Conservation (phyloP, 2,113 vertebrate species). For the Corythoichthys haematopterus region DNA sequence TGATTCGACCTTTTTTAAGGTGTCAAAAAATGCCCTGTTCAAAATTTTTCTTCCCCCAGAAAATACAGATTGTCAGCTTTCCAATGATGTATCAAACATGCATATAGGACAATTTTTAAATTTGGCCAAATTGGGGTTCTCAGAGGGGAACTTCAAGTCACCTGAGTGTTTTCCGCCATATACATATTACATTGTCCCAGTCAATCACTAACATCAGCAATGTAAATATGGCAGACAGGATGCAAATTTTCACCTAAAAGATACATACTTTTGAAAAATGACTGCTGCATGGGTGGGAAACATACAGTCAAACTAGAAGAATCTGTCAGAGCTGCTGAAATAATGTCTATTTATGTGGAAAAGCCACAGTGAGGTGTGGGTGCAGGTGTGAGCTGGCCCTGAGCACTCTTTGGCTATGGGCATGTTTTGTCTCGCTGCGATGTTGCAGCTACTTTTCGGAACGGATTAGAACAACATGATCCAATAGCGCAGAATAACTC, state of each 20-base stretch:
- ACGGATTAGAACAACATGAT: conserved; percentile 59
- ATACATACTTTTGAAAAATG: neutral
- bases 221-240: neutral
- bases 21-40: no score
- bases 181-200: neutral
- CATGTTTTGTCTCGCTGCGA: conserved; percentile 55
- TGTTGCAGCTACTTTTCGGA: conserved; percentile 51
- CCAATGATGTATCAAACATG: no score
- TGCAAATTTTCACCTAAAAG: neutral
- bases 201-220: neutral
- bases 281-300: neutral
- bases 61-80: no score
- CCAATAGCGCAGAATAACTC: conserved; percentile 44
- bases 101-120: no score
- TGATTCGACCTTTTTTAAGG: no score
- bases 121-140: no score
- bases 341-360: neutral
- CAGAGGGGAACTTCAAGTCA: no score
- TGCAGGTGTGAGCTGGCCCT: conserved; percentile 48
- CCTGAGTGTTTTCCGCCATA: neutral
- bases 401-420: conserved; percentile 48
- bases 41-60: neutral
- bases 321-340: neutral
- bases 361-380: neutral
- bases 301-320: neutral